These are phyloP conservation scores for Drosophila macrothrix DNA, from an alignment of 2,888 invertebrate genomes.

Conservation along the genomic window DNA sequence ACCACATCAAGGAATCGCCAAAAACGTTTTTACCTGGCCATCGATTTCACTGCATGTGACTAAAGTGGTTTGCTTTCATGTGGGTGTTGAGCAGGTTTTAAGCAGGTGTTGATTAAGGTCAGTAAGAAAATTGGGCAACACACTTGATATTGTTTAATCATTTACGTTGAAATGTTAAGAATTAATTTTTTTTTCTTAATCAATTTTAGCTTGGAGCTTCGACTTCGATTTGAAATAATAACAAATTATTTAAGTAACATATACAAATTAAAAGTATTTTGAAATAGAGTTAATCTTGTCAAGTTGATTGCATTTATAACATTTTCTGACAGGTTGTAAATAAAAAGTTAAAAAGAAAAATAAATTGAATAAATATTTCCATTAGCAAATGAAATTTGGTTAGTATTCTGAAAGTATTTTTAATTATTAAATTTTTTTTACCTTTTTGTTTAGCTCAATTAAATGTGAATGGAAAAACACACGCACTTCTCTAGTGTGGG, in stretches of 20 bases:
- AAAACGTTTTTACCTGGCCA: conserved; percentile 1
- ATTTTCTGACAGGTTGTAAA: neutral
- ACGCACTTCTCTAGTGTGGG: neutral
- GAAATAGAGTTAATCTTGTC: neutral
- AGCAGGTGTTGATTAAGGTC: neutral
- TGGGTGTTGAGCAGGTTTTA: neutral
- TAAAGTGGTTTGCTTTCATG: conserved; percentile 31
- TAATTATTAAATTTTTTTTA: too few relatives aligned
- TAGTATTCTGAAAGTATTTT: neutral
- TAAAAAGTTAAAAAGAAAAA: neutral
- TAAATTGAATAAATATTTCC: neutral
- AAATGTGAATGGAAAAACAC: neutral
- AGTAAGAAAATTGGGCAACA: neutral
- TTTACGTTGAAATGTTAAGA: neutral
- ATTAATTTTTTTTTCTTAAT: neutral
- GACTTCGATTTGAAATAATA: neutral
- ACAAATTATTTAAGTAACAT: neutral
- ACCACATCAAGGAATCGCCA: conserved; percentile 10
- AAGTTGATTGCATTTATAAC: neutral
- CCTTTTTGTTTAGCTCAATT: neutral
- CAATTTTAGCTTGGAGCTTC: neutral
- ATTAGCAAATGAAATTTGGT: neutral
- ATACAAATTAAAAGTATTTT: neutral
- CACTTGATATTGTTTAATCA: neutral
- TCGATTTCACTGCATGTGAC: conserved; percentile 7